Base-by-base conservation (phyloP, 2,797 vertebrate genomes). In the Phrynocephalus vlangalii region DNA sequence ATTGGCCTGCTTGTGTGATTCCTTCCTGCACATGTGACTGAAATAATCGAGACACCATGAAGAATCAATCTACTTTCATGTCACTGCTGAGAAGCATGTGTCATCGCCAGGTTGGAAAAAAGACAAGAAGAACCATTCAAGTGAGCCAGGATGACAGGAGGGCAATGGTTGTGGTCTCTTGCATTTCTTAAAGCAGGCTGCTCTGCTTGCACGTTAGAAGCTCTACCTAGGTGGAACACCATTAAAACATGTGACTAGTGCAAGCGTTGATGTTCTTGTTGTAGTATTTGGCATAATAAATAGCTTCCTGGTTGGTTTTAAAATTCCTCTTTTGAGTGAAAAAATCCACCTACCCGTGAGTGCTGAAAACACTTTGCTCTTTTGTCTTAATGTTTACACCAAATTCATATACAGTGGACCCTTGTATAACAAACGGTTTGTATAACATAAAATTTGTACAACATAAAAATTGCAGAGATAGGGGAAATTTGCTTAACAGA, bases 251-350 rank as follows among this genome's bases (percentile, higher is more conserved):
- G 38, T 44, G 38, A 44, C 63, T 24, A 72, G n/a, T 4, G 13
- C 1, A 85, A 85, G 18, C 75, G 33, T 26, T 16, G 38, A 30
- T 9, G 38, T 56, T 6, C 48, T 52, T 60, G 13, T 1, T 56
- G 30, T 44, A 70, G 10, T 2, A 79, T 70, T 79, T 60, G 70
- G n/a, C 33, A 26, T 10, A 72, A 68, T 0, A 2, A 60, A 52
- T 72, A 72, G 11, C 30, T 63, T 88, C 82, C 70, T 82, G 60
- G 73, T 87, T 60, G 1, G 26, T 76, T 85, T 86, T 71, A 44
- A 87, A 8, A 79, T 81, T 16, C 50, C 48, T 72, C 28, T 70
- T 6, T 24, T 5, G 48, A 44, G 28, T 15, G 18, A 44, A 28
- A n/a, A 70, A 50, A 78, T 3, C 70, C 70, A 13, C n/a, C 76